Evolutionary conservation across 2,888 invertebrate genomes (phyloP).

Genomic region (Eristalis intricaria): DNA sequence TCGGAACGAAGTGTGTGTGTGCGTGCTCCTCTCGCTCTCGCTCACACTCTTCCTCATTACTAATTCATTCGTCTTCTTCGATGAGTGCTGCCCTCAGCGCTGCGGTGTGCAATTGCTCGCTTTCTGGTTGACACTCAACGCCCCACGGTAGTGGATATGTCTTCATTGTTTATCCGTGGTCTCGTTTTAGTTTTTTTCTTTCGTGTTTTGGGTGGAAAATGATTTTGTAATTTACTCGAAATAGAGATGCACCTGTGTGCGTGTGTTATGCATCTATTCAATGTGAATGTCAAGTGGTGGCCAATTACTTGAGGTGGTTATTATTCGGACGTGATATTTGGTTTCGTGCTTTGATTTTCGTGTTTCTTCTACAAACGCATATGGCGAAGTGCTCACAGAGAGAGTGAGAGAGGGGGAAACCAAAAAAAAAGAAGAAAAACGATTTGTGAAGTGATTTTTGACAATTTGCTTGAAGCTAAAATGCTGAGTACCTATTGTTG

Average conservation of each 20-base stretch:
- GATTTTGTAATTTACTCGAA: constrained; percentile 33
- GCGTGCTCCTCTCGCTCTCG: constrained; percentile 18
- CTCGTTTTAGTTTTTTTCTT: not conserved
- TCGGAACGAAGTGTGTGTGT: constrained; percentile 52
- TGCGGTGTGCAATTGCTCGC: constrained; percentile 3
- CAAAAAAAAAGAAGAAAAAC: not conserved
- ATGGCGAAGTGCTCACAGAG: too few relatives aligned
- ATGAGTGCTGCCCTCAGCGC: constrained; percentile 28
- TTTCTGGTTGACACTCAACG: constrained; percentile 33
- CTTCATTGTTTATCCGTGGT: constrained; percentile 9
- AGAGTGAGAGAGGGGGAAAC: not conserved
- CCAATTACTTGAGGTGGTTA: constrained; percentile 20
- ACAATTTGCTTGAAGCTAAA: constrained; percentile 24
- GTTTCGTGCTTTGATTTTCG: not conserved
- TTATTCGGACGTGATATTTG: constrained; percentile 17
- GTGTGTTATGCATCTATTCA: constrained; percentile 50
- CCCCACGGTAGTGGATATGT: constrained; percentile 27
- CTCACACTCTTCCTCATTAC: constrained; percentile 13
- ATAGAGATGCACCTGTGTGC: constrained; percentile 46
- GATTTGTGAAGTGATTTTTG: constrained; percentile 9
- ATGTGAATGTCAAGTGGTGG: constrained; percentile 62
- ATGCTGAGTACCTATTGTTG: constrained; percentile 51
- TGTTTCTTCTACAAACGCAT: not conserved
- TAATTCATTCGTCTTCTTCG: constrained; percentile 32
- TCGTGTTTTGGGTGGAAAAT: constrained; percentile 5